Evolutionary conservation across 2,888 invertebrate species (phyloP).

Genomic region (Caenorhabditis sinica): DNA sequence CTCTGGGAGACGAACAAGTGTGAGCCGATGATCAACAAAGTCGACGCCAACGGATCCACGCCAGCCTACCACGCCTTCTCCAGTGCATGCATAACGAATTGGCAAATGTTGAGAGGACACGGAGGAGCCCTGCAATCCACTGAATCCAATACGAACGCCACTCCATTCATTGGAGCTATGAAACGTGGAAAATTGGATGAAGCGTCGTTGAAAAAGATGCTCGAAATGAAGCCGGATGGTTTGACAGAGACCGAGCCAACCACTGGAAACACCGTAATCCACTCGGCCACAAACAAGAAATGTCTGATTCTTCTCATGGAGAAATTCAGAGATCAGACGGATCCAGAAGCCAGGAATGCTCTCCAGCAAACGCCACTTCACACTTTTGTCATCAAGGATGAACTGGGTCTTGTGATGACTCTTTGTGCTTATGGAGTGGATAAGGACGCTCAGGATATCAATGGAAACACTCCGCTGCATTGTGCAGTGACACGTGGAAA

Average conservation of each 20-base stretch:
- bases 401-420: constrained; percentile 75
- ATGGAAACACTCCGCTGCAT: constrained; percentile 84
- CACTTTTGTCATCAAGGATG: constrained; percentile 78
- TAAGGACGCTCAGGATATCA: constrained; percentile 83
- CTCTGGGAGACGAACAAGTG: constrained; percentile 65
- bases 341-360: constrained; percentile 84
- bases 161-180: constrained; percentile 68
- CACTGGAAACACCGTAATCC: constrained; percentile 72
- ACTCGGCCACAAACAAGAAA: constrained; percentile 66
- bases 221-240: constrained; percentile 68
- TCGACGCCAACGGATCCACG: constrained; percentile 50
- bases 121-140: constrained; percentile 54
- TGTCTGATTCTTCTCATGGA: constrained; percentile 66
- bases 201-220: constrained; percentile 54
- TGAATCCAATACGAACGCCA: constrained; percentile 41
- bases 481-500: constrained; percentile 82
- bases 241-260: constrained; percentile 64
- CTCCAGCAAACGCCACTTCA: constrained; percentile 84
- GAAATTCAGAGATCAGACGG: constrained; percentile 72
- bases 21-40: constrained; percentile 56
- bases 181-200: constrained; percentile 69
- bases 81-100: constrained; percentile 61
- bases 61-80: constrained; percentile 67
- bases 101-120: constrained; percentile 48
- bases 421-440: constrained; percentile 77